Conservation (phyloP, 2,797 vertebrate species). For the Hozukius guyotensis region DNA sequence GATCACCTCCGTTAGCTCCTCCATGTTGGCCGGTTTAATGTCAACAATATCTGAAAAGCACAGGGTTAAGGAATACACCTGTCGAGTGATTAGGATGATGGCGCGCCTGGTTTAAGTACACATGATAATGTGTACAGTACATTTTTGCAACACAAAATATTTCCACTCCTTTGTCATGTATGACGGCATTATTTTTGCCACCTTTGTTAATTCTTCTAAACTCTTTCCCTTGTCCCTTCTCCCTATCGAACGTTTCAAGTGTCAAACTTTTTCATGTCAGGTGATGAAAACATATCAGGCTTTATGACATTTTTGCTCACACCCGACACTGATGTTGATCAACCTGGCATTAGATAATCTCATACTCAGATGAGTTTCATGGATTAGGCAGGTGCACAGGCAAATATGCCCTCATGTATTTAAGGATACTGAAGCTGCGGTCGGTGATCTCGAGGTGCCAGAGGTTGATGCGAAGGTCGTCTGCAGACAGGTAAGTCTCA, state of each 20-base stretch:
- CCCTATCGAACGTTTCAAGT: not conserved
- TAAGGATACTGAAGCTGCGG: constrained; percentile 98
- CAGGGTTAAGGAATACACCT: constrained; percentile 67
- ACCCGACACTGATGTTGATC: not conserved
- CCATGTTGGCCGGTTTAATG: constrained; percentile 99
- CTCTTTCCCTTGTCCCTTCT: not conserved
- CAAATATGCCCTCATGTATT: not conserved
- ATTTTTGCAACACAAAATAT: not conserved
- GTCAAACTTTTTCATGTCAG: not conserved
- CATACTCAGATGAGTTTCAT: not conserved
- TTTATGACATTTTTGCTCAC: not conserved
- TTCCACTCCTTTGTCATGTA: not conserved
- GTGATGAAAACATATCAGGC: not conserved
- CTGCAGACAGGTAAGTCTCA: constrained; percentile 96
- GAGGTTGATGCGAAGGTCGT: constrained; percentile 97
- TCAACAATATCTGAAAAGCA: constrained; percentile 92
- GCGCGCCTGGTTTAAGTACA: not conserved
- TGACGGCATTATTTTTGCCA: not conserved
- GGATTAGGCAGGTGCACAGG: not conserved
- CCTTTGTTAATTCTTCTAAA: not conserved
- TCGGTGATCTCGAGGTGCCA: constrained; percentile 99
- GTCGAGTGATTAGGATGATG: accelerated
- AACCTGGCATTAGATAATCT: not conserved
- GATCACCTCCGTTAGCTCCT: constrained; percentile 98
- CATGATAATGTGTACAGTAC: not conserved